These are phyloP conservation scores for Adela reaumurella DNA, from an alignment of 2,888 invertebrate genomes.

Conservation along the genomic window DNA sequence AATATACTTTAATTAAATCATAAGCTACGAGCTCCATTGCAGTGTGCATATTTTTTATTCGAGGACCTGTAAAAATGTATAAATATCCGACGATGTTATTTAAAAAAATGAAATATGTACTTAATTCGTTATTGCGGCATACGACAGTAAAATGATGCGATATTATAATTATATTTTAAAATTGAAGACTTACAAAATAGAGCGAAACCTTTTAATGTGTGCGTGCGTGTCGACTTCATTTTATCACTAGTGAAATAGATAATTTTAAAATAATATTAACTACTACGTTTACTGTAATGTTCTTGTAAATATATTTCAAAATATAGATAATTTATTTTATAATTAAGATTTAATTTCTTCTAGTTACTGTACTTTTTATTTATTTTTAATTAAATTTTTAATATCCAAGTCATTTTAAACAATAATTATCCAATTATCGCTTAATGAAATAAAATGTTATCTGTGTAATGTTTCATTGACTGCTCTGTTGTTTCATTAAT, in stretches of 20 bases:
- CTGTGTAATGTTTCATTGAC: constrained; percentile 15
- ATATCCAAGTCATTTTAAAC: constrained; percentile 13
- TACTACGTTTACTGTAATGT: constrained; percentile 2
- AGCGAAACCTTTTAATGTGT: neutral
- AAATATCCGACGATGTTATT: neutral
- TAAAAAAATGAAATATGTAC: neutral
- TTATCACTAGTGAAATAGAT: constrained; percentile 9
- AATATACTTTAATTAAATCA: too few relatives aligned
- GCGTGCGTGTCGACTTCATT: constrained; percentile 4
- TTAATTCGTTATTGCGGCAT: neutral
- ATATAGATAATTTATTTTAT: constrained; percentile 3
- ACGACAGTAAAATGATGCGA: neutral
- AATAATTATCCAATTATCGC: too few relatives aligned
- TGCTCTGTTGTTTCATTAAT: constrained; percentile 19
- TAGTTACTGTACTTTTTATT: constrained; percentile 10
- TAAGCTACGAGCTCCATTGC: too few relatives aligned
- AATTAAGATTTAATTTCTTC: constrained; percentile 6
- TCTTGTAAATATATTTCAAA: constrained; percentile 6
- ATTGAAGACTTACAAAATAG: neutral
- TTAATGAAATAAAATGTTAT: neutral
- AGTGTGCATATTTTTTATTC: constrained; percentile 6
- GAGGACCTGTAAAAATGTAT: neutral
- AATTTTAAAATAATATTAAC: constrained; percentile 12
- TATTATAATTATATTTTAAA: neutral
- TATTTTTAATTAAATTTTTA: constrained; percentile 26